These are phyloP conservation scores for Pteropus alecto DNA, from an alignment of 2,113 vertebrate genomes.

Conservation along the genomic window DNA sequence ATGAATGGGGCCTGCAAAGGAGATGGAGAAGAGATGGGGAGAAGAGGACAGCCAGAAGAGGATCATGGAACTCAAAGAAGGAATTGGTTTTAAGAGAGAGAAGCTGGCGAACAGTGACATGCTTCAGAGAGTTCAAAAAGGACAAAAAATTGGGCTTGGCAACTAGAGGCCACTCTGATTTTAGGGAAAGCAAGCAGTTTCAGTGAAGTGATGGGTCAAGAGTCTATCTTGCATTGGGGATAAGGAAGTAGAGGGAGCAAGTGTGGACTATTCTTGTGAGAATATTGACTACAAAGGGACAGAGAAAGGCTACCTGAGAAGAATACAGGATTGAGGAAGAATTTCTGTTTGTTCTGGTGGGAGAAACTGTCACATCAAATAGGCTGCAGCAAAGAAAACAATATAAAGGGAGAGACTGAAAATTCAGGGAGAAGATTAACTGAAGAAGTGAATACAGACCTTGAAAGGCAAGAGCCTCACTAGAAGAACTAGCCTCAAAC, in stretches of 20 bases:
- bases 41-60: background rate
- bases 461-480: background rate
- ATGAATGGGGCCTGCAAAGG: background rate
- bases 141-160: background rate
- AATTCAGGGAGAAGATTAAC: background rate
- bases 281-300: background rate
- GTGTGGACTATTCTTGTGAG: background rate
- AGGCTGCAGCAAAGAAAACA: background rate
- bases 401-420: background rate
- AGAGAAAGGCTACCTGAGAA: background rate
- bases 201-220: background rate
- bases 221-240: background rate
- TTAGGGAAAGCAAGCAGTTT: background rate
- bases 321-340: background rate
- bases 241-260: background rate
- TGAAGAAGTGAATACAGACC: background rate
- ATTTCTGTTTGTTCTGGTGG: background rate
- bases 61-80: background rate
- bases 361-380: background rate
- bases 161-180: background rate
- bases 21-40: background rate
- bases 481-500: background rate
- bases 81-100: background rate
- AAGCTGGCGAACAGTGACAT: background rate
- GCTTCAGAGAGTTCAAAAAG: background rate